Conservation (phyloP, 1,140 invertebrate genomes). For the Trichonephila clavata region DNA sequence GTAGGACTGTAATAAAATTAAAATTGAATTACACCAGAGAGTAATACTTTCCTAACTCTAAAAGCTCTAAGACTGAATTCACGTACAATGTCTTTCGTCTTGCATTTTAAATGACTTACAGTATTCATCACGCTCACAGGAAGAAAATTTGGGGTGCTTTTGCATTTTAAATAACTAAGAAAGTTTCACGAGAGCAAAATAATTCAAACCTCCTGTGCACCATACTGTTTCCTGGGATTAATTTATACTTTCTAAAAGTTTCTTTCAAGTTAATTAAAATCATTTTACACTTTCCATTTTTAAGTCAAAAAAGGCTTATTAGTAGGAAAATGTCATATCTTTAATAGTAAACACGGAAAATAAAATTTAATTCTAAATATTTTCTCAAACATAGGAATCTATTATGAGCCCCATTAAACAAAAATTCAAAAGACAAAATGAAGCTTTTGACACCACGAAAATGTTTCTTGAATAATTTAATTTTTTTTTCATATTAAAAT, state of each 20-base stretch:
- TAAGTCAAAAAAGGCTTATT: too few relatives aligned
- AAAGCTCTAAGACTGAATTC: not conserved
- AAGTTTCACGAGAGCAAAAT: not conserved
- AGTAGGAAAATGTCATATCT: too few relatives aligned
- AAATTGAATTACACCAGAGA: not conserved
- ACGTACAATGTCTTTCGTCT: not conserved
- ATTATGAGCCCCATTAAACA: too few relatives aligned
- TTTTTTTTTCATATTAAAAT: too few relatives aligned
- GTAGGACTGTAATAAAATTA: not conserved
- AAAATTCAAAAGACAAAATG: too few relatives aligned
- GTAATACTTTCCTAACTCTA: not conserved
- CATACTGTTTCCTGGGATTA: not conserved
- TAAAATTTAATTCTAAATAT: too few relatives aligned
- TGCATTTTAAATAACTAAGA: not conserved
- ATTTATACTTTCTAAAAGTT: not conserved
- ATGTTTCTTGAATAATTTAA: too few relatives aligned
- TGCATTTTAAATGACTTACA: not conserved
- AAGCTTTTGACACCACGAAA: too few relatives aligned
- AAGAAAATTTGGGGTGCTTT: not conserved
- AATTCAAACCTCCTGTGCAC: not conserved
- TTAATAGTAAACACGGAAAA: too few relatives aligned
- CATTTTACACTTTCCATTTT: too few relatives aligned
- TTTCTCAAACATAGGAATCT: too few relatives aligned
- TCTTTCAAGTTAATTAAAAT: not conserved
- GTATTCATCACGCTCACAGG: not conserved